Conservation (phyloP, 1,140 invertebrate species). For the Chelonus insularis region DNA sequence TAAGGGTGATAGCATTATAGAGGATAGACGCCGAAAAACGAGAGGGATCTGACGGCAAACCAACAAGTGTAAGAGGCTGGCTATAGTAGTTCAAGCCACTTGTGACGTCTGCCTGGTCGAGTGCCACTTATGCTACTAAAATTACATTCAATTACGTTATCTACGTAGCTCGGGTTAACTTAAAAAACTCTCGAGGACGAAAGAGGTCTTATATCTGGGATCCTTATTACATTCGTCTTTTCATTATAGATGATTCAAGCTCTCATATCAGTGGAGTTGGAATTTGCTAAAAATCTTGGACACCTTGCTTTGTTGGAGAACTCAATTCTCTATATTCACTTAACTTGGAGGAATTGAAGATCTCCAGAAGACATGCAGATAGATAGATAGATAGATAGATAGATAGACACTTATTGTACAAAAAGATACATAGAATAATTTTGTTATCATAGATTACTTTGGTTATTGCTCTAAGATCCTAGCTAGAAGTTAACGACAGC, state of each 20-base stretch:
- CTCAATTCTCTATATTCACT: no score
- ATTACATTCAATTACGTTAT: constrained; percentile 60
- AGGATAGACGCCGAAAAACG: background rate
- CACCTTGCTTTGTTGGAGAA: no score
- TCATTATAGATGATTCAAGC: constrained; percentile 1
- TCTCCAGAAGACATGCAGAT: no score
- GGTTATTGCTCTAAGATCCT: no score
- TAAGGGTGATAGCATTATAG: background rate
- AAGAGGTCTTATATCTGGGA: constrained; percentile 37
- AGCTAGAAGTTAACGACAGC: no score
- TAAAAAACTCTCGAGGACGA: constrained; percentile 50
- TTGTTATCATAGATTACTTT: no score
- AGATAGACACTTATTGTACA: no score
- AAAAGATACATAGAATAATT: no score
- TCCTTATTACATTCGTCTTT: background rate
- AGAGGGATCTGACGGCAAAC: constrained; percentile 34
- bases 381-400: no score
- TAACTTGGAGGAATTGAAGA: no score
- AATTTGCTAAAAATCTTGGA: no score
- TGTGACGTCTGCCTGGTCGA: constrained; percentile 58
- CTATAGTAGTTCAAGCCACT: constrained; percentile 44
- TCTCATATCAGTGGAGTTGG: background rate
- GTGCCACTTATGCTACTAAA: constrained; percentile 61
- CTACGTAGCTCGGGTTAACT: constrained; percentile 48
- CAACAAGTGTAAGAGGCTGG: constrained; percentile 46